Evolutionary conservation across 2,797 vertebrate species (phyloP).

Genomic region (Thunnus albacares): DNA sequence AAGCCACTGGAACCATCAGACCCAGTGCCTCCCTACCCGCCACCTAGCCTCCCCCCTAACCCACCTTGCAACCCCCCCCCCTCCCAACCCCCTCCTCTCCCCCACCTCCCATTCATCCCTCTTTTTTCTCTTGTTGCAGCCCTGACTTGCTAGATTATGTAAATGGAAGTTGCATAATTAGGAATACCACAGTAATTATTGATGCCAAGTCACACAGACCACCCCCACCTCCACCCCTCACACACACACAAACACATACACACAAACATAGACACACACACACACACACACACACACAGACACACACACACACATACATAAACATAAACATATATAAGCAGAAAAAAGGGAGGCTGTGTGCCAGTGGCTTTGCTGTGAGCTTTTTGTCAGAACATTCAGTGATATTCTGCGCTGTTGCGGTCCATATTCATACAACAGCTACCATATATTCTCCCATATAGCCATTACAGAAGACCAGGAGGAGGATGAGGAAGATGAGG

Average conservation of each 20-base stretch:
- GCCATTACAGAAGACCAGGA: constrained; percentile 99
- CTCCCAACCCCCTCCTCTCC: constrained; percentile 43
- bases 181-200: constrained; percentile 88
- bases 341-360: constrained; percentile 79
- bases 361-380: constrained; percentile 89
- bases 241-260: not conserved
- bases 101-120: constrained; percentile 42
- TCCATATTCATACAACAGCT: constrained; percentile 99
- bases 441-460: constrained; percentile 99
- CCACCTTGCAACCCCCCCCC: constrained; percentile 41
- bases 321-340: constrained; percentile 52
- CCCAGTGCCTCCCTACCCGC: constrained; percentile 69
- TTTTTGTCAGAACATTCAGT: constrained; percentile 91
- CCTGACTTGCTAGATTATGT: constrained; percentile 91
- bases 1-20: constrained; percentile 92
- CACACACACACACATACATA: constrained; percentile 65
- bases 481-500: constrained; percentile 96
- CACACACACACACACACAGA: constrained; percentile 69
- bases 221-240: not conserved
- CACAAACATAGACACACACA: not conserved
- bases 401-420: constrained; percentile 96
- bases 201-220: constrained; percentile 81
- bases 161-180: constrained; percentile 87
- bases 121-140: constrained; percentile 83
- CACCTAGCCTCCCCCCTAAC: constrained; percentile 22